phyloP scores from a whole-genome alignment of 2,888 invertebrate species.

The Phragmatobia fuliginosa region DNA sequence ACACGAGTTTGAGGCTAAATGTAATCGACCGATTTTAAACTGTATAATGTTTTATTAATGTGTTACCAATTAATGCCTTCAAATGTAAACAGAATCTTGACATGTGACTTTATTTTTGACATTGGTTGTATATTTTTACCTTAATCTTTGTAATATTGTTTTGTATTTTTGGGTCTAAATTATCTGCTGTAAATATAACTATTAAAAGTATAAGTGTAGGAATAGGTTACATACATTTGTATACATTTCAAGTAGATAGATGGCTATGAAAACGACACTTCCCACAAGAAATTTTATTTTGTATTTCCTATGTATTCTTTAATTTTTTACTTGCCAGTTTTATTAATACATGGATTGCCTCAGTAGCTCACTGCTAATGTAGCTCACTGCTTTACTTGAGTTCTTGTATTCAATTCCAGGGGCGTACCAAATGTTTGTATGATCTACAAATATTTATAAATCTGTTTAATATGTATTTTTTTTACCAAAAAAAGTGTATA shows the following conservation, averaged over 20 bases:
- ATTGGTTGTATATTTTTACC: not conserved
- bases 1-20: slow-evolving; percentile 96
- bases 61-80: slow-evolving; percentile 31
- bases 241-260: not conserved
- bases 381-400: too few relatives aligned
- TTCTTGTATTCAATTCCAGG: too few relatives aligned
- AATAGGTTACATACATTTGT: not conserved
- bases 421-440: too few relatives aligned
- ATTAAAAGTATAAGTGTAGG: not conserved
- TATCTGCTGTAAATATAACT: not conserved
- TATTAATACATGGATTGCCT: too few relatives aligned
- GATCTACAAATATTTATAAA: too few relatives aligned
- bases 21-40: slow-evolving; percentile 95
- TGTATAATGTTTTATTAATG: slow-evolving; percentile 97
- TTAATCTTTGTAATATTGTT: slow-evolving; percentile 4
- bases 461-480: too few relatives aligned
- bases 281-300: too few relatives aligned
- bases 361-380: too few relatives aligned
- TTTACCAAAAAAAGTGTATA: too few relatives aligned
- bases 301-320: too few relatives aligned
- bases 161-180: not conserved
- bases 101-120: not conserved
- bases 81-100: slow-evolving; percentile 13
- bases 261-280: too few relatives aligned
- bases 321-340: not conserved